Base-by-base conservation (phyloP, 2,797 vertebrate genomes). In the Melopsittacus undulatus region DNA sequence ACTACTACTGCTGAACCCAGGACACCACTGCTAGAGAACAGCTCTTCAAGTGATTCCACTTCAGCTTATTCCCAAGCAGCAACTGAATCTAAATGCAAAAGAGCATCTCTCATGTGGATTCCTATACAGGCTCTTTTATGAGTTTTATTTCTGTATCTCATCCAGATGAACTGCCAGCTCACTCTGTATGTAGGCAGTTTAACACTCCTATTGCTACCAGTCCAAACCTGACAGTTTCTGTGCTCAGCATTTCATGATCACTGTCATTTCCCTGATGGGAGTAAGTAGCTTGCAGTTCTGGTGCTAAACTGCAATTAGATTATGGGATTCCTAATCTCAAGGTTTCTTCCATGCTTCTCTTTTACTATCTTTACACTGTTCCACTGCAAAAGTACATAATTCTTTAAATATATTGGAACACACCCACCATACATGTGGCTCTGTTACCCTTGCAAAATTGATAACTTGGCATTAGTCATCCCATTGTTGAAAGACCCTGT, bases 331-430 rank as follows among this genome's bases (percentile, higher is more conserved):
- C 5, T 72, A 24, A 45, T 32, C 42, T 51, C 51, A 45, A 23
- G 5, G 30, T 11, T 77, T 80, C 46, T 62, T 34, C 48, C 22
- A 10, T 6, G 1, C 18, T 83, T 70, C 30, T 73, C 22, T 85
- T 42, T 62, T 49, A 51, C 34, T 86, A 0, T 12, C 9, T 70
- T 61, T 20, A 5, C 77, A 22, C 9, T 93, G 19, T 45, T 62
- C 26, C 21, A 26, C 18, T 49, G 10, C 34, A 48, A 36, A 43
- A 1, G 0, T 45, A 2, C 5, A 3, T 24, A 42, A 46, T 86
- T 64, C 12, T 43, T 80, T 38, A 81, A 52, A 34, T 11, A 24
- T 24, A 21, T 17, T 34, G 43, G 36, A 79, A 74, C 21, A 68
- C 46, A 11, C 19, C 15, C 17, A 15, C 32, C 24, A 18, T 43